Percentiles rank a stretch among this genome's conserved stretches.
These are phyloP conservation scores for Crypturellus tataupa DNA, from an alignment of 2,797 vertebrate species.

Conservation along the genomic window DNA sequence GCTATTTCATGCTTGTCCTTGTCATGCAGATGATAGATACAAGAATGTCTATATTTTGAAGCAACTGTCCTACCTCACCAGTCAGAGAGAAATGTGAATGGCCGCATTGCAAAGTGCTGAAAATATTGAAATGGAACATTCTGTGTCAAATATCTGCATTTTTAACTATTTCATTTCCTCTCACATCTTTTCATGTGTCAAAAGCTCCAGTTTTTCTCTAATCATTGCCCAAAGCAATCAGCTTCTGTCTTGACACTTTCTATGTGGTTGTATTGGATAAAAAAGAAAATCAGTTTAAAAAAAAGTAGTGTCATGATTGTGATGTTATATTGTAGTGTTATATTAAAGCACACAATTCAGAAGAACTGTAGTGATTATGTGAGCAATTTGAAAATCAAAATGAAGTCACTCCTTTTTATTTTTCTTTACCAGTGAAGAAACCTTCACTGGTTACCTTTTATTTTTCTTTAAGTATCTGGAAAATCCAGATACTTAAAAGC, in stretches of 20 bases:
- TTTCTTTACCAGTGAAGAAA: neutral
- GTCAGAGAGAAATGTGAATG: neutral
- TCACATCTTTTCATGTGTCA: neutral
- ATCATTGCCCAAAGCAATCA: neutral
- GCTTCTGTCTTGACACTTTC: neutral
- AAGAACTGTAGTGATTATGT: neutral
- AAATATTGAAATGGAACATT: neutral
- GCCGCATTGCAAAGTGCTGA: neutral
- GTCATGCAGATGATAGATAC: neutral
- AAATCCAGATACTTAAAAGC: neutral
- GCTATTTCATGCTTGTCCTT: neutral
- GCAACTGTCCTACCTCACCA: neutral
- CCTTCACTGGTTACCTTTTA: no score
- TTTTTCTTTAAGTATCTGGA: neutral
- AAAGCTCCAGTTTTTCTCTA: neutral
- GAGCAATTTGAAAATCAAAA: conserved; percentile 22
- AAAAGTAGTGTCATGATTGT: neutral
- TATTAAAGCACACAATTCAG: conserved; percentile 3
- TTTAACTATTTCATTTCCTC: neutral
- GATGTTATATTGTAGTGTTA: neutral
- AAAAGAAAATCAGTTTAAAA: neutral
- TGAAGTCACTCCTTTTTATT: neutral
- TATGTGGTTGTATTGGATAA: neutral
- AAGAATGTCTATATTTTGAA: neutral
- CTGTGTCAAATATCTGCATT: neutral